These are phyloP conservation scores for Tipula vernalis DNA, from an alignment of 2,888 invertebrate genomes.

Conservation along the genomic window DNA sequence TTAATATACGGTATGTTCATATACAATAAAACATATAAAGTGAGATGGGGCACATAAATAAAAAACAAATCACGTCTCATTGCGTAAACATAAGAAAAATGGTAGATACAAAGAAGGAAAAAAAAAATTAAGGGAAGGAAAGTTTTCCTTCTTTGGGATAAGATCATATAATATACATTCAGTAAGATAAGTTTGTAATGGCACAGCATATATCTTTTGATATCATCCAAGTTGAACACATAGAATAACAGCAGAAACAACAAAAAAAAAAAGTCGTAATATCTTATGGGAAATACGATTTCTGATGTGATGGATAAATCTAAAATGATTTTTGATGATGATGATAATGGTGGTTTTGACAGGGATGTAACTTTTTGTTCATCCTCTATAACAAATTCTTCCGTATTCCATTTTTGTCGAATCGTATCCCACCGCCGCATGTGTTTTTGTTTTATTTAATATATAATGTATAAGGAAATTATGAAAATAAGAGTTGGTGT, in stretches of 20 bases:
- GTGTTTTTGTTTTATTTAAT: not conserved
- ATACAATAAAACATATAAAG: too few species aligned
- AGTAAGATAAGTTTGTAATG: not conserved
- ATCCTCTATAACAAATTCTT: not conserved
- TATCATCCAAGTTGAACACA: not conserved
- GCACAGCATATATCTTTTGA: conserved; percentile 4
- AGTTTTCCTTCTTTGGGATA: not conserved
- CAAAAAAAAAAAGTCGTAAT: not conserved
- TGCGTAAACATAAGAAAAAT: not conserved
- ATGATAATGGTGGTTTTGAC: not conserved
- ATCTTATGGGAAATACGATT: not conserved
- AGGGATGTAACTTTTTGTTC: not conserved
- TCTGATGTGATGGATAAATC: not conserved
- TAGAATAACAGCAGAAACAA: not conserved
- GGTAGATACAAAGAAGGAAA: not conserved
- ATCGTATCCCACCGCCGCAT: not conserved
- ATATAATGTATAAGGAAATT: not conserved
- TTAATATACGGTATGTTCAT: not conserved
- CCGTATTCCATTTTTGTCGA: not conserved
- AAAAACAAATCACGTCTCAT: not conserved
- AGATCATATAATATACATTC: not conserved
- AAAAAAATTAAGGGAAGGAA: not conserved
- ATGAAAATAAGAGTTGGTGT: not conserved
- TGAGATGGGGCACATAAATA: not conserved
- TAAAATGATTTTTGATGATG: conserved; percentile 4